phyloP scores from a whole-genome alignment of 1,140 invertebrate genomes.

The Drosophila pseudoobscura region DNA sequence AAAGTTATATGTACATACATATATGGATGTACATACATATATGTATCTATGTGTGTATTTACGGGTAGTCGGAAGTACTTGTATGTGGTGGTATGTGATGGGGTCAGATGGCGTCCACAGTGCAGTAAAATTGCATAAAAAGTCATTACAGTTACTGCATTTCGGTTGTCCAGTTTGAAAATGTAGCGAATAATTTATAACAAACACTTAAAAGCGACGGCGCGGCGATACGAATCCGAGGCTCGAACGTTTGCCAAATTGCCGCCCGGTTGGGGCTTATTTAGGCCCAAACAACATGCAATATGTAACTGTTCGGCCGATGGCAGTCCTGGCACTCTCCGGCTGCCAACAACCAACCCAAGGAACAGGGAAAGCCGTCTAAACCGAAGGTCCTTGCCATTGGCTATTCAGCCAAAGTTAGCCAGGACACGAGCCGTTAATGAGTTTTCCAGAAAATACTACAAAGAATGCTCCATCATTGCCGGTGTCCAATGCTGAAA shows the following conservation, averaged over 20 bases:
- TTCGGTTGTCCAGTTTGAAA: conserved; percentile 44
- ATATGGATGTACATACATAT: conserved; percentile 4
- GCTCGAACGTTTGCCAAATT: conserved; percentile 67
- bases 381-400: conserved; percentile 35
- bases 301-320: conserved; percentile 38
- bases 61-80: not conserved
- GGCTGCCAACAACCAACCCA: conserved; percentile 45
- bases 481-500: conserved; percentile 24
- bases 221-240: conserved; percentile 48
- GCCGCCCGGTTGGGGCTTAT: conserved; percentile 53
- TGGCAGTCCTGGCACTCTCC: conserved; percentile 19
- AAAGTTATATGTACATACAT: conserved; percentile 46
- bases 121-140: conserved; percentile 61
- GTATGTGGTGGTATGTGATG: conserved; percentile 25
- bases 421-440: conserved; percentile 33
- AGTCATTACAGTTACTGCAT: conserved; percentile 41
- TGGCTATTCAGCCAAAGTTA: conserved; percentile 9
- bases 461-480: not conserved
- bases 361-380: conserved; percentile 12
- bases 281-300: conserved; percentile 56
- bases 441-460: conserved; percentile 34
- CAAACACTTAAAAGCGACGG: conserved; percentile 57
- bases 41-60: conserved; percentile 11
- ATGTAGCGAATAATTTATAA: conserved; percentile 69
- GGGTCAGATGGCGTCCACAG: conserved; percentile 69